These are phyloP conservation scores for Subacronicta megacephala DNA, from an alignment of 2,888 invertebrate genomes.

Conservation along the genomic window DNA sequence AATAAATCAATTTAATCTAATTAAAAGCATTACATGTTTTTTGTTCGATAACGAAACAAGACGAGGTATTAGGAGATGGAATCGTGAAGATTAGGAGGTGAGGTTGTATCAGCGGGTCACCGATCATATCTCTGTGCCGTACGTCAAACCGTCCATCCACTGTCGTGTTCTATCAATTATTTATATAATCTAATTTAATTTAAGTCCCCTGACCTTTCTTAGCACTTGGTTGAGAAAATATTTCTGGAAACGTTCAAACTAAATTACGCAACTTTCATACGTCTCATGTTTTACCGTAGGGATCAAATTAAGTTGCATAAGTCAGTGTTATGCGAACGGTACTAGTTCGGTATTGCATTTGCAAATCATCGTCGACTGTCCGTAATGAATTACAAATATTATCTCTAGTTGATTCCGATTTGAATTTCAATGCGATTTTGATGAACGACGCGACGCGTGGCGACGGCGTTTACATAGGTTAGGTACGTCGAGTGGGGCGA, in stretches of 20 bases:
- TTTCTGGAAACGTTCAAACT: constrained; percentile 65
- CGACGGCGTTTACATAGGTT: constrained; percentile 25
- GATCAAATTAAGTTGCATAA: constrained; percentile 65
- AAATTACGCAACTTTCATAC: constrained; percentile 79
- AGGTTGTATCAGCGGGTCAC: constrained; percentile 84
- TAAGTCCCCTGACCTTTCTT: constrained; percentile 85
- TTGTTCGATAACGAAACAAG: constrained; percentile 86
- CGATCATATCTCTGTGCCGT: constrained; percentile 82
- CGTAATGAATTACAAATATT: constrained; percentile 66
- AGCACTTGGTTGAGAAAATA: constrained; percentile 76
- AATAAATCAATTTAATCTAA: constrained; percentile 90
- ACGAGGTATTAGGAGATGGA: constrained; percentile 86
- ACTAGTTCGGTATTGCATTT: constrained; percentile 51
- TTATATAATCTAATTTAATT: constrained; percentile 88
- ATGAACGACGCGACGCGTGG: constrained; percentile 28
- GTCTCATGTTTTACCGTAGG: constrained; percentile 72
- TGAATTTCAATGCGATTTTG: constrained; percentile 60
- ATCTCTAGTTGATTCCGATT: constrained; percentile 65
- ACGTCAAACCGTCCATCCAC: constrained; percentile 86
- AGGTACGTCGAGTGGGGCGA: constrained; percentile 15
- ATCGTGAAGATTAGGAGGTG: constrained; percentile 83
- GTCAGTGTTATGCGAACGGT: constrained; percentile 38
- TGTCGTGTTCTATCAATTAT: constrained; percentile 86
- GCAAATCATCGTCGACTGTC: constrained; percentile 46
- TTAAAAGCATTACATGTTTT: constrained; percentile 89